Percentiles rank a stretch among this genome's conserved stretches.
Conservation (phyloP, 2,888 invertebrate species). For the Byasa hedistus region DNA sequence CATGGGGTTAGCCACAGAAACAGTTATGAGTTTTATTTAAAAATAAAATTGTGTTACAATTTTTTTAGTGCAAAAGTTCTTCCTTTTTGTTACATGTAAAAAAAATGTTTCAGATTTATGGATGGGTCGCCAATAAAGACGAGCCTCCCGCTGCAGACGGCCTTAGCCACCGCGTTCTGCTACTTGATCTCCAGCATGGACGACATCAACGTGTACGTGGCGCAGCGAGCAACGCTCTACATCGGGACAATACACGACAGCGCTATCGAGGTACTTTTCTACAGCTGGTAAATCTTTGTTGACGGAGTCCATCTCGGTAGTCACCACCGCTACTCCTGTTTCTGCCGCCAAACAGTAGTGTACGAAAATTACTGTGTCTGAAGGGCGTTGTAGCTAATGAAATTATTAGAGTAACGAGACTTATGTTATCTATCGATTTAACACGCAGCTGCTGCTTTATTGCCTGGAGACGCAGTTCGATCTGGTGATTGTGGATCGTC, state of each 20-base stretch:
- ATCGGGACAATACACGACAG: constrained; percentile 95
- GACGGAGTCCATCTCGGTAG: too few species aligned
- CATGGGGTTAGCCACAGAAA: too few species aligned
- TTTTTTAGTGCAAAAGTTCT: not conserved
- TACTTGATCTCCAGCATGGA: constrained; percentile 97
- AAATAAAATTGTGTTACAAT: too few species aligned
- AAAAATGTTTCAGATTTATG: constrained; percentile 84
- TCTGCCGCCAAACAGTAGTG: too few species aligned
- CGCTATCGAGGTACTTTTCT: constrained; percentile 84
- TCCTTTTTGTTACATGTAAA: not conserved
- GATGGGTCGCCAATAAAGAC: constrained; percentile 92
- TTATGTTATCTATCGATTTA: not conserved
- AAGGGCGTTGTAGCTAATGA: too few species aligned
- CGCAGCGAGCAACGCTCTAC: constrained; percentile 94
- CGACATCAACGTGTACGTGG: constrained; percentile 96
- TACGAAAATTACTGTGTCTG: too few species aligned
- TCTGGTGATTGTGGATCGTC: constrained; percentile 96
- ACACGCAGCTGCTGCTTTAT: constrained; percentile 74
- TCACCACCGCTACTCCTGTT: too few species aligned
- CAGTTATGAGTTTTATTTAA: too few species aligned
- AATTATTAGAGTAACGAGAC: too few species aligned
- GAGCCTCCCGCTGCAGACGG: constrained; percentile 92
- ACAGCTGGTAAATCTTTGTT: too few species aligned
- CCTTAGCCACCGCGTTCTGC: constrained; percentile 97
- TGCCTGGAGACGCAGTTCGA: constrained; percentile 99